Evolutionary conservation across 1,140 invertebrate species (phyloP), one percentile per base, ranked within the genome.

Genomic region (Drosophila quadrilineata): DNA sequence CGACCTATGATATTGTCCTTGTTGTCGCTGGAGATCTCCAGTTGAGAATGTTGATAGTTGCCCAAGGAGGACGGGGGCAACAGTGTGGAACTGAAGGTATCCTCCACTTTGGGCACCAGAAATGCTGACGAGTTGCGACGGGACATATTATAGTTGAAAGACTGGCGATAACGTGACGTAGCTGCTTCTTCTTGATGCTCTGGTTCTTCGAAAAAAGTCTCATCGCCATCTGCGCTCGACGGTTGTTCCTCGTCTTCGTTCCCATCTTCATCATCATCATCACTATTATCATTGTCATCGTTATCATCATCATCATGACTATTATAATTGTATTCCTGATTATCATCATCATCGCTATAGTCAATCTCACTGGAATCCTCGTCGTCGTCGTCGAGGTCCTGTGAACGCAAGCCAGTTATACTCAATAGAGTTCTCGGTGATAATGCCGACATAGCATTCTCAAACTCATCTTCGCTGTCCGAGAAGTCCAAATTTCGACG

Each of bases 351-450:
- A 29, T 82, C 63, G 6, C 65, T 79, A 49, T 84, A 87, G 0
- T 88, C 85, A 2, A 88, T 87, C 26, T 85, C 88, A 40, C 85
- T 87, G 3, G 71, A 74, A 8, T 67, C 82, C 17, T 74, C 71
- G 8, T 45, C 60, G 0, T 67, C 82, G 17, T 74, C 71, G 8
- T 45, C 60, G 0, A 89, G 35, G 49, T 89, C 88, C 4, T 43
- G 36, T 0, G 80, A 85, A 1, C 80, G 57, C 9, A 87, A 48
- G 3, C 88, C 88, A 0, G 88, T 89, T 10, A 89, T 89, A 19
- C 88, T 89, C 85, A 85, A 85, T 0, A 77, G 71, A 1, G 87
- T 89, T 26, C 71, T 50, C 16, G 88, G 88, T 0, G 87, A 89
- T 1, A 89, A 12, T 0, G 67, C 76, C 0, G 64, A 63, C 21